Conservation (phyloP, 2,113 vertebrate genomes). For the Hydrochoerus hydrochaeris region DNA sequence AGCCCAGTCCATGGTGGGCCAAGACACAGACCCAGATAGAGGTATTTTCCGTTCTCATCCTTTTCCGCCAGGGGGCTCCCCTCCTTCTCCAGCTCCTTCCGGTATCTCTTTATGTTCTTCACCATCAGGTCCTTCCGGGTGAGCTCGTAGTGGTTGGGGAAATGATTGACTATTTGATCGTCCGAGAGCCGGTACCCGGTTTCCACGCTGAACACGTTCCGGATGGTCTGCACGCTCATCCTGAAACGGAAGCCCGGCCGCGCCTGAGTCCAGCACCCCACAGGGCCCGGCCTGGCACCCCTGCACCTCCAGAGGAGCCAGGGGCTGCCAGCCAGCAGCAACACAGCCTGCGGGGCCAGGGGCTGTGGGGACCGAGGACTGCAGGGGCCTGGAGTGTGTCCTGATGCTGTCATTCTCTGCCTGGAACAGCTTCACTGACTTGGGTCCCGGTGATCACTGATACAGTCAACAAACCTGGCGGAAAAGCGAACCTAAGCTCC, state of each 20-base stretch:
- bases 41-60: slow-evolving; percentile 97
- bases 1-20: fast-evolving
- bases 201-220: slow-evolving; percentile 97
- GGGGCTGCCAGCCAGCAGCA: fast-evolving
- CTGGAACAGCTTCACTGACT: too few species aligned
- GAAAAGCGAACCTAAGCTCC: too few species aligned
- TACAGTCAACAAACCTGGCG: not conserved
- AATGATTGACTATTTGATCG: slow-evolving; percentile 98
- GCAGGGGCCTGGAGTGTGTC: fast-evolving
- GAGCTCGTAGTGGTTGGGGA: slow-evolving; percentile 98
- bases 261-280: not conserved
- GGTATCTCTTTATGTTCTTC: slow-evolving; percentile 98
- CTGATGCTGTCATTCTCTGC: not conserved
- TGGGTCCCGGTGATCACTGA: not conserved
- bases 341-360: fast-evolving
- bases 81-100: slow-evolving; percentile 97
- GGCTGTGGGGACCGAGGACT: fast-evolving
- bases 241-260: slow-evolving; percentile 78
- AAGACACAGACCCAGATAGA: slow-evolving; percentile 92
- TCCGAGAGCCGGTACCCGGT: slow-evolving; percentile 97
- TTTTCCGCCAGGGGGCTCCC: slow-evolving; percentile 95
- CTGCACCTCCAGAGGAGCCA: fast-evolving
- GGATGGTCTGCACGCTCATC: slow-evolving; percentile 99
- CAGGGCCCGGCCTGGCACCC: not conserved
- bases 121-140: slow-evolving; percentile 99